These are phyloP conservation scores for Ammodytes dubius DNA, from an alignment of 2,113 vertebrate genomes.

Conservation along the genomic window DNA sequence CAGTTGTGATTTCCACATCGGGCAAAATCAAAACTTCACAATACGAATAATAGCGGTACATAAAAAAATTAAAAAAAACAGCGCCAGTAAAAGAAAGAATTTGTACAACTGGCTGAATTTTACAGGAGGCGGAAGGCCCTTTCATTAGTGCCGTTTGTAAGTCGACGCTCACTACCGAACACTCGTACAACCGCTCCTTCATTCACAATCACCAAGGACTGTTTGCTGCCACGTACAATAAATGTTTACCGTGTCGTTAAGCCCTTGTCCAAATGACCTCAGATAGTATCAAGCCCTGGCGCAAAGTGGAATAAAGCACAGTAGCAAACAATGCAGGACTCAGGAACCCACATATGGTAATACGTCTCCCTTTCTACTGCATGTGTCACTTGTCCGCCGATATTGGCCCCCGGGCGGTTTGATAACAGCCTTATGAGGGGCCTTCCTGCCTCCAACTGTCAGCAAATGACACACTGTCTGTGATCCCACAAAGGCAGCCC, in stretches of 20 bases:
- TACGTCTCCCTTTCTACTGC: slow-evolving; percentile 13
- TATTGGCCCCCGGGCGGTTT: slow-evolving; percentile 32
- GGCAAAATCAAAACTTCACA: slow-evolving; percentile 65
- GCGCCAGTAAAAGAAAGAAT: slow-evolving; percentile 51
- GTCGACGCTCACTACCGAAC: slow-evolving; percentile 18
- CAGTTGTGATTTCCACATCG: slow-evolving; percentile 64
- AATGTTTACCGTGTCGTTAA: slow-evolving; percentile 61
- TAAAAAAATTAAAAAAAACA: slow-evolving; percentile 25
- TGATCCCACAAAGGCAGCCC: slow-evolving; percentile 31
- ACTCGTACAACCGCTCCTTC: slow-evolving; percentile 31
- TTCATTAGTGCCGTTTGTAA: slow-evolving; percentile 44
- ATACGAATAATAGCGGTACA: slow-evolving; percentile 54
- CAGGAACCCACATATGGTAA: slow-evolving; percentile 19
- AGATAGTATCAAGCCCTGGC: slow-evolving; percentile 7
- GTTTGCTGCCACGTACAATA: slow-evolving; percentile 50
- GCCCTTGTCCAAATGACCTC: slow-evolving; percentile 40
- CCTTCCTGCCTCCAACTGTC: slow-evolving; percentile 29
- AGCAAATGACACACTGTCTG: slow-evolving; percentile 51
- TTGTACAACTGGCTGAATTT: slow-evolving; percentile 43
- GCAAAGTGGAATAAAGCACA: background rate
- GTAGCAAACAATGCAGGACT: background rate
- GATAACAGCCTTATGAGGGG: slow-evolving; percentile 14
- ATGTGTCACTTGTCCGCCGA: slow-evolving; percentile 16
- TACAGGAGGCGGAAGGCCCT: slow-evolving; percentile 36
- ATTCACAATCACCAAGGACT: slow-evolving; percentile 25